A percentile compares a stretch with the other conserved stretches of the same genome.
Evolutionary conservation across 2,113 vertebrate genomes (phyloP).

Genomic region (Miniopterus natalensis): DNA sequence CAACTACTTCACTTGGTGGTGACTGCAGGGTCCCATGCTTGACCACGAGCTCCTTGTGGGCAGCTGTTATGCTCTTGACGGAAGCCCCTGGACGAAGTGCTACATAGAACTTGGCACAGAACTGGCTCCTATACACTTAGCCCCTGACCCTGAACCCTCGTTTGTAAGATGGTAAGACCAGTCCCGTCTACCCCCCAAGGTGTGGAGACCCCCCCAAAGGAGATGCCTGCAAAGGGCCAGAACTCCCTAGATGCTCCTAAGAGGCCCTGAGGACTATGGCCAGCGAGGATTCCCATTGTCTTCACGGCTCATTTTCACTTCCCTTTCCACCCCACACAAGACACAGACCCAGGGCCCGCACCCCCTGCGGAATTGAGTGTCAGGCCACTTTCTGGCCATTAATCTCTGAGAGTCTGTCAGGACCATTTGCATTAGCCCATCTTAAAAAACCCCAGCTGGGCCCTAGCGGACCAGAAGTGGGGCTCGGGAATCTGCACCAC

Average conservation of each 20-base stretch:
- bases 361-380: slow-evolving; percentile 29
- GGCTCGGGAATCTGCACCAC: neutral
- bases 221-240: neutral
- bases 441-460: slow-evolving; percentile 75
- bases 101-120: neutral
- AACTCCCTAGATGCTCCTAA: neutral
- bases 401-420: slow-evolving; percentile 64
- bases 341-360: neutral
- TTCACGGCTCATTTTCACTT: neutral
- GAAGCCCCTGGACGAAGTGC: neutral
- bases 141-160: neutral
- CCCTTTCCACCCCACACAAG: neutral
- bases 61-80: fast-evolving
- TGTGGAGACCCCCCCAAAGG: neutral
- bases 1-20: neutral
- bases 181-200: neutral
- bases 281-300: neutral
- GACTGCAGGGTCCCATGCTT: fast-evolving
- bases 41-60: fast-evolving
- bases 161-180: neutral
- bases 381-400: slow-evolving; percentile 75
- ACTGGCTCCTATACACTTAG: fast-evolving
- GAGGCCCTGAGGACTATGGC: neutral
- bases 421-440: slow-evolving; percentile 69
- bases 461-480: slow-evolving; percentile 16